Evolutionary conservation across 2,888 invertebrate genomes (phyloP).

Genomic region (Hermodice carunculata): DNA sequence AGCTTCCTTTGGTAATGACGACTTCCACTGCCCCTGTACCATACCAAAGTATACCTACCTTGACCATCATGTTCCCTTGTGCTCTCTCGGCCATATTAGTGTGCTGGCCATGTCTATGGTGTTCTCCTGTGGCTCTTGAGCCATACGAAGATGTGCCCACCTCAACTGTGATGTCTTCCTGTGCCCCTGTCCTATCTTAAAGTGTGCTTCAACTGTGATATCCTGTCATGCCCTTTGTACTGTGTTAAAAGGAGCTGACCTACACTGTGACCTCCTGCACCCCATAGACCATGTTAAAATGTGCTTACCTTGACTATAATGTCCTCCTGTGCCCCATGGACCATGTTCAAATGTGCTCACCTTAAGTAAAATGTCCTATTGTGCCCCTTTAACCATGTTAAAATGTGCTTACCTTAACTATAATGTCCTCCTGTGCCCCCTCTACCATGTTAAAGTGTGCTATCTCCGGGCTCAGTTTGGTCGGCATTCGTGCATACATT

Average conservation of each 20-base stretch:
- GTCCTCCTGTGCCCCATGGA: slow-evolving; percentile 71
- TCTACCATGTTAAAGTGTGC: slow-evolving; percentile 92
- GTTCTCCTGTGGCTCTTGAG: too few relatives aligned
- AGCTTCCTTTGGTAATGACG: too few relatives aligned
- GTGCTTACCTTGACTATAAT: slow-evolving; percentile 41
- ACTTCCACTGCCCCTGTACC: too few relatives aligned
- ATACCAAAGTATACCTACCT: too few relatives aligned
- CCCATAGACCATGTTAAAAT: slow-evolving; percentile 69
- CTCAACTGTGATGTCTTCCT: neutral
- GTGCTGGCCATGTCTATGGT: too few relatives aligned
- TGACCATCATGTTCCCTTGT: too few relatives aligned
- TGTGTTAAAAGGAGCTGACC: slow-evolving; percentile 13
- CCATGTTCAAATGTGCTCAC: slow-evolving; percentile 82
- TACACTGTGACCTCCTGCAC: slow-evolving; percentile 41
- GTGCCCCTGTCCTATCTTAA: neutral
- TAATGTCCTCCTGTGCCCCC: slow-evolving; percentile 46
- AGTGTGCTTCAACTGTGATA: neutral
- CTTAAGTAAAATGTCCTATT: slow-evolving; percentile 44
- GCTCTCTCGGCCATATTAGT: too few relatives aligned
- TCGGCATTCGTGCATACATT: slow-evolving; percentile 93
- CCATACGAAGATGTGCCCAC: too few relatives aligned
- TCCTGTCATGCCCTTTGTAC: too few relatives aligned
- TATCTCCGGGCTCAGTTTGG: slow-evolving; percentile 96
- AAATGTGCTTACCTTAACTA: slow-evolving; percentile 67
- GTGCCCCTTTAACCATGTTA: slow-evolving; percentile 78